Evolutionary conservation across 1,140 invertebrate genomes (phyloP).

Genomic region (Cryptotermes secundus): DNA sequence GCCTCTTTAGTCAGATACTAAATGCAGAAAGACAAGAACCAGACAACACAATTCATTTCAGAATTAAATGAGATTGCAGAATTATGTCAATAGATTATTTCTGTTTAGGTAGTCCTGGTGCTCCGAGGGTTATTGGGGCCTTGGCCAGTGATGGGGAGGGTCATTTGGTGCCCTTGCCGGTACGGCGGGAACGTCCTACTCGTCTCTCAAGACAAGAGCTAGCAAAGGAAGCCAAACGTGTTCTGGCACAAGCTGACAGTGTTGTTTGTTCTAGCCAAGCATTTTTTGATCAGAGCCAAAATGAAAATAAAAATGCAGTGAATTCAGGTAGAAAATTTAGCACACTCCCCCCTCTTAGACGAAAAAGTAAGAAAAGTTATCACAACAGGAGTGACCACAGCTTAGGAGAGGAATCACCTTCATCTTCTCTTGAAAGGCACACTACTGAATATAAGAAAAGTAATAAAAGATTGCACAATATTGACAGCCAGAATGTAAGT

Average conservation of each 20-base stretch:
- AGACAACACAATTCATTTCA: no score
- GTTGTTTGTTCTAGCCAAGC: conserved; percentile 55
- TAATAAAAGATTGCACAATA: no score
- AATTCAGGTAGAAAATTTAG: conserved; percentile 55
- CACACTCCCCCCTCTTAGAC: conserved; percentile 54
- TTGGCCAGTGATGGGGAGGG: conserved; percentile 51
- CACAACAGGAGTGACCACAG: neutral
- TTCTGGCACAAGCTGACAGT: conserved; percentile 64
- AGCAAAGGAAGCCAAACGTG: conserved; percentile 66
- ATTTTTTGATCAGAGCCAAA: neutral
- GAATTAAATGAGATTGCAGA: no score
- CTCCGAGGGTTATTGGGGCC: conserved; percentile 46
- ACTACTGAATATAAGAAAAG: neutral
- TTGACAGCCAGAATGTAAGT: neutral
- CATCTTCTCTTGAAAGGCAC: conserved; percentile 7
- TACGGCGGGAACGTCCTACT: conserved; percentile 64
- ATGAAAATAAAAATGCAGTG: no score
- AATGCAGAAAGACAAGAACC: no score
- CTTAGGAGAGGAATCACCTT: neutral
- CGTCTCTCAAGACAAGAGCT: conserved; percentile 64
- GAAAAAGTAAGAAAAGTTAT: neutral
- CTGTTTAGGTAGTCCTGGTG: neutral
- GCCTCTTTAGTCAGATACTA: no score
- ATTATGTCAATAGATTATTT: neutral
- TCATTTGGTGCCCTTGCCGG: conserved; percentile 53